phyloP scores from a whole-genome alignment of 2,113 vertebrate species.

The Cochlearius cochlearius region DNA sequence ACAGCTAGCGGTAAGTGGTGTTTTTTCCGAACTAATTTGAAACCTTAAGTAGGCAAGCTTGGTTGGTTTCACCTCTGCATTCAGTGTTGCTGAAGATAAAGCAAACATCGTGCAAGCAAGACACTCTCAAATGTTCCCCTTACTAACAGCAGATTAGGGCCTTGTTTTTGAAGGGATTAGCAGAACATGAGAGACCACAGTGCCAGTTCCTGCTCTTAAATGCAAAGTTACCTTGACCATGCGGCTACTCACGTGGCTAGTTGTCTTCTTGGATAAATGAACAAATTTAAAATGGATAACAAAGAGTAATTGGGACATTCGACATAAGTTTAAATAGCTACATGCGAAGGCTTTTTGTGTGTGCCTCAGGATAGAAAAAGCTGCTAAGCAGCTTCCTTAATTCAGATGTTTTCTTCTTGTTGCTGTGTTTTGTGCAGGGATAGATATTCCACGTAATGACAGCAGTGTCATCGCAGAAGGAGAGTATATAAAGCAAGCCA shows the following conservation, averaged over 20 bases:
- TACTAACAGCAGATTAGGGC: not conserved
- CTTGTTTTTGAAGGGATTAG: not conserved
- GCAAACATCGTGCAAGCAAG: not conserved
- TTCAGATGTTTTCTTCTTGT: not conserved
- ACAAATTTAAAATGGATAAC: not conserved
- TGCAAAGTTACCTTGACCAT: not conserved
- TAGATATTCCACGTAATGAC: not conserved
- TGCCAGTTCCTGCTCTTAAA: not conserved
- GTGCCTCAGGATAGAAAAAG: not conserved
- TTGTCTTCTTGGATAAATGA: not conserved
- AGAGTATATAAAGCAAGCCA: not conserved
- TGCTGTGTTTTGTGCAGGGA: not conserved
- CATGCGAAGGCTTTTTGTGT: not conserved
- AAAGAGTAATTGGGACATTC: not conserved
- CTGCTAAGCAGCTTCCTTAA: not conserved
- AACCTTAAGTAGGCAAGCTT: not conserved
- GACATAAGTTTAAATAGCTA: not conserved
- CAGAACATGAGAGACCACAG: not conserved
- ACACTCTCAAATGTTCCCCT: not conserved
- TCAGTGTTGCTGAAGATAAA: not conserved
- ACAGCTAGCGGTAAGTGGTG: conserved; percentile 81
- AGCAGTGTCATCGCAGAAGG: not conserved
- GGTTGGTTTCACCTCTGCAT: not conserved
- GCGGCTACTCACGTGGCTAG: not conserved
- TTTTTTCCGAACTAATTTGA: not conserved